Base-by-base conservation (phyloP, 2,797 vertebrate species). In the Macroramphosus scolopax region DNA sequence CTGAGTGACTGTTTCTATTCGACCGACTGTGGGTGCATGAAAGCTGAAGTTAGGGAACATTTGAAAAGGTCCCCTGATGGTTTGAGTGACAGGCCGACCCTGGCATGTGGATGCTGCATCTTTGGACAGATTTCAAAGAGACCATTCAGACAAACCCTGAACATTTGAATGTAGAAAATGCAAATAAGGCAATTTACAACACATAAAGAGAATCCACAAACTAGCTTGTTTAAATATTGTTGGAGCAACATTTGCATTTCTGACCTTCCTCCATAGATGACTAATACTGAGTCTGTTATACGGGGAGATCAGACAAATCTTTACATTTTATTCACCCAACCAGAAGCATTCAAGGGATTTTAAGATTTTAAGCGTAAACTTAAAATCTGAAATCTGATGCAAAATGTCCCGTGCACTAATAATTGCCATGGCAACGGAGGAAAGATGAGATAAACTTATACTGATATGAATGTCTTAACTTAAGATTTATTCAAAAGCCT, bases 1-100 rank as follows among this genome's bases (percentile, higher is more conserved):
- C 57, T 45, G 64, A 78, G 41, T 51, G 47, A 16, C 53, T 75
- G 59, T 71, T 72, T 14, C 72, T 77, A 80, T 72, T 70, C 68
- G 50, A 51, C 29, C 32, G 61, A 59, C 43, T 50, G 51, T 53
- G 56, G 46, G 46, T 67, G 65, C 78, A 68, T 72, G 69, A 66
- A 67, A 79, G 70, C 5, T 39, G 32, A 49, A 76, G 70, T 50
- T 42, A 40, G 42, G 35, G 34, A 66, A 68, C 63, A 72, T 37
- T n/a, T n/a, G n/a, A n/a, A n/a, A n/a, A n/a, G n/a, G n/a, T 53
- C 55, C 50, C 50, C 51, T 2, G 20, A 50, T 70, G 46, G 48
- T 5, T 54, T 39, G 42, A 15, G n/a, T n/a, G n/a, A n/a, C n/a
- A n/a, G n/a, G n/a, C n/a, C n/a, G n/a, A n/a, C n/a, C n/a, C n/a